phyloP scores from a whole-genome alignment of 2,113 vertebrate species.

The Oostethus manadensis region DNA sequence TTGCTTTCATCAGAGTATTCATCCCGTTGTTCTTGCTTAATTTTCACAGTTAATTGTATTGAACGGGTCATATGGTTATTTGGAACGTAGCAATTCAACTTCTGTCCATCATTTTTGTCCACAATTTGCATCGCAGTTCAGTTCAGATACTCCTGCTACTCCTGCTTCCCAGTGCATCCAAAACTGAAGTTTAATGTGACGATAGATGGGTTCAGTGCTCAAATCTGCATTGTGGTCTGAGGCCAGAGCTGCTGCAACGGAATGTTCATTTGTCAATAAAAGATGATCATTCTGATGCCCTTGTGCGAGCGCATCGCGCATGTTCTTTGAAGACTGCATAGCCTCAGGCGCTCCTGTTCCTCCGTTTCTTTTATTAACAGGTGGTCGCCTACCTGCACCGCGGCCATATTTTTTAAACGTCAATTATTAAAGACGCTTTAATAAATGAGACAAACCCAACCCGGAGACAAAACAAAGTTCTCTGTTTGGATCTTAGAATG shows the following conservation, averaged over 20 bases:
- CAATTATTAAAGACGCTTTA: slow-evolving; percentile 21
- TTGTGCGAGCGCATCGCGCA: slow-evolving; percentile 29
- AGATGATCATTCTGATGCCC: slow-evolving; percentile 20
- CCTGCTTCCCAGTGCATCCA: not conserved
- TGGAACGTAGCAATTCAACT: too few species aligned
- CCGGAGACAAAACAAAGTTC: slow-evolving; percentile 15
- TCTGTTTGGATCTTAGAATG: slow-evolving; percentile 30
- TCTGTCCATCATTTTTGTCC: too few species aligned
- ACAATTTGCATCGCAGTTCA: too few species aligned
- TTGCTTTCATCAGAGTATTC: slow-evolving; percentile 6
- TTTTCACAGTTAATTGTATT: slow-evolving; percentile 10
- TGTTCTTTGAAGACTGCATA: slow-evolving; percentile 38
- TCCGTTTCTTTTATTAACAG: slow-evolving; percentile 4
- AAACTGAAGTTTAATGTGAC: not conserved
- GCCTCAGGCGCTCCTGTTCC: slow-evolving; percentile 16
- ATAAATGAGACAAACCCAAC: slow-evolving; percentile 32
- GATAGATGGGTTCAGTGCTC: not conserved
- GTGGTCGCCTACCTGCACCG: not conserved
- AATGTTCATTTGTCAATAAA: slow-evolving; percentile 31
- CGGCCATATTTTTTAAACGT: slow-evolving; percentile 20
- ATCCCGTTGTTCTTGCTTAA: not conserved
- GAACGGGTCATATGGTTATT: too few species aligned
- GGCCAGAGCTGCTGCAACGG: not conserved
- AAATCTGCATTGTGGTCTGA: not conserved
- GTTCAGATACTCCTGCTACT: too few species aligned